Percentiles rank a stretch among this genome's conserved stretches.
These are phyloP conservation scores for Dichetophora obliterata DNA, from an alignment of 2,888 invertebrate species.

Conservation along the genomic window DNA sequence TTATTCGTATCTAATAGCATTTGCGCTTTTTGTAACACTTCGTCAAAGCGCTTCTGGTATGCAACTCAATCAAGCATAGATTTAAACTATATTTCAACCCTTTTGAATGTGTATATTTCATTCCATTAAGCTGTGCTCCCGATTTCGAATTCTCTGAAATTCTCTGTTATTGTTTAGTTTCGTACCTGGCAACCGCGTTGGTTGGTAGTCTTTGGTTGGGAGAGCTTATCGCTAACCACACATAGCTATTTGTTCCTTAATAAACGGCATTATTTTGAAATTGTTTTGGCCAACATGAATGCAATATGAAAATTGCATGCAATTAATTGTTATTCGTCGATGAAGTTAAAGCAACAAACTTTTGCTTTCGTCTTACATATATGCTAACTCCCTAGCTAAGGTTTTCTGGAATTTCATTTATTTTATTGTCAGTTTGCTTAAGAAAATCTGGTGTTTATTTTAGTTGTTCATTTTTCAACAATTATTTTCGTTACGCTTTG, in stretches of 20 bases:
- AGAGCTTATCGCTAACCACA: neutral
- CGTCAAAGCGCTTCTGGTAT: neutral
- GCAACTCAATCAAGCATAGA: neutral
- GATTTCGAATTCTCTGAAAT: neutral
- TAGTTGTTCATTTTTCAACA: neutral
- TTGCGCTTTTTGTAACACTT: no score
- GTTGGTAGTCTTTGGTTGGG: neutral
- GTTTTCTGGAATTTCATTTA: neutral
- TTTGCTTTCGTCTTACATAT: neutral
- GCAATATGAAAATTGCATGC: conserved; percentile 31
- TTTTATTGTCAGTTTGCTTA: neutral
- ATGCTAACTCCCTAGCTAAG: neutral
- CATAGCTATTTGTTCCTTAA: neutral
- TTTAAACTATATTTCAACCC: neutral
- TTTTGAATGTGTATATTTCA: neutral
- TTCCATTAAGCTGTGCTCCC: neutral
- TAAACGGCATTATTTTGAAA: no score
- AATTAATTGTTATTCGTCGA: conserved; percentile 19
- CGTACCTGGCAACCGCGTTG: conserved; percentile 18
- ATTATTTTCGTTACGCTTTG: neutral
- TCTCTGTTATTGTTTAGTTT: conserved; percentile 23
- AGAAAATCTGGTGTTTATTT: neutral
- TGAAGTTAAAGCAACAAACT: neutral
- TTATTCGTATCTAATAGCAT: no score
- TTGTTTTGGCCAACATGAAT: conserved; percentile 26